Evolutionary conservation across 2,888 invertebrate genomes (phyloP), one percentile per base, ranked within the genome.

Genomic region (Plusia festucae): DNA sequence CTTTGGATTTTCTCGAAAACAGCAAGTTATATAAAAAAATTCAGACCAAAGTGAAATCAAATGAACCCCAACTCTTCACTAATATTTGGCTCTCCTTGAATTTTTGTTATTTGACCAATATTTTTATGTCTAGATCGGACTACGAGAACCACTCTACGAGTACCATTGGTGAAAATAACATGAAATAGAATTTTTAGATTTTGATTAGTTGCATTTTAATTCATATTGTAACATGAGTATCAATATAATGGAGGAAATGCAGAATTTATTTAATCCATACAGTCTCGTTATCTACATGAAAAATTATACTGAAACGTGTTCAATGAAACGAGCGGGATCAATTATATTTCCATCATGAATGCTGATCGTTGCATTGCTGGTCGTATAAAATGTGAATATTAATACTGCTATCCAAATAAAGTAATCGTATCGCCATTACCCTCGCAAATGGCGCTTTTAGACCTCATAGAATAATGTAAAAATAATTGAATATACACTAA

Each of bases 321-420:
- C 20, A 72, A 69, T 72, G 46, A 75, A 75, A 46, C 30, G 56
- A 60, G 51, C 24, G 32, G 16, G 51, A 60, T 52, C 70, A 60
- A 75, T 72, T 64, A 70, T 57, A 64, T 69, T 60, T 44, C 57
- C 60, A 65, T 74, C 58, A 64, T 64, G 40, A 16, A 49, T 54
- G 15, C 53, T 53, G 75, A 63, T 60, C 53, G 30, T 51, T 63
- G 30, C 46, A 44, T 20, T 34, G 34, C 64, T 57, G 70, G 46
- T 64, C 51, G 53, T 55, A 34, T 57, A 63, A 24, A 68, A 57
- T 49, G 49, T 9, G 59, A 63, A 63, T 46, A 59, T 61, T 18
- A 24, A 54, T 34, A 40, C n/a, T 8, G 20, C 52, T 18, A n/a
- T 60, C 53, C 44, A 18, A 51, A 53, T 18, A 18, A 73, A 68